phyloP scores from a whole-genome alignment of 2,113 vertebrate genomes.

The Otocyon megalotis region DNA sequence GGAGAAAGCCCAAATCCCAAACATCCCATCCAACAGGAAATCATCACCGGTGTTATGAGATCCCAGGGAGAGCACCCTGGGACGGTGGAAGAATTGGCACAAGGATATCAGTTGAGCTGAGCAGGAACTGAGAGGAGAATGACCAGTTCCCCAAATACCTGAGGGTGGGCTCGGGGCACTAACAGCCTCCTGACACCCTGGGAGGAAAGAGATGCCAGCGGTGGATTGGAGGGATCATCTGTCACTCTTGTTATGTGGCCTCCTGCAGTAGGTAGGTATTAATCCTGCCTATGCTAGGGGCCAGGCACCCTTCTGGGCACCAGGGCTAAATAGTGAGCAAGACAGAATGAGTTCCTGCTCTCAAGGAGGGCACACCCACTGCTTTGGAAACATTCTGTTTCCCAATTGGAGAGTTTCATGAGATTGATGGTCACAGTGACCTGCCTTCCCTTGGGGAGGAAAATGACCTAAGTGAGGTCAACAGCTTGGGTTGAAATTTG shows the following conservation, averaged over 20 bases:
- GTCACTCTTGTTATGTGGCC: not conserved
- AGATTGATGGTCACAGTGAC: not conserved
- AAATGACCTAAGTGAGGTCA: not conserved
- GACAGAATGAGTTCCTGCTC: not conserved
- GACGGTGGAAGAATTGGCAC: constrained; percentile 31
- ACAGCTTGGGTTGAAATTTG: not conserved
- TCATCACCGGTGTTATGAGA: constrained; percentile 61
- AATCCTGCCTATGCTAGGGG: too few species aligned
- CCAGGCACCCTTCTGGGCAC: not conserved
- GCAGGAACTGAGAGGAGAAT: not conserved
- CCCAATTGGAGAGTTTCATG: not conserved
- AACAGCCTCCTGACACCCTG: not conserved
- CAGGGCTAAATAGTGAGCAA: not conserved
- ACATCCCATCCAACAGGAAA: constrained; percentile 70
- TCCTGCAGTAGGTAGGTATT: not conserved
- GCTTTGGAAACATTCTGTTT: not conserved
- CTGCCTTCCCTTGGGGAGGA: not conserved
- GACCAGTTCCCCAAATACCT: not conserved
- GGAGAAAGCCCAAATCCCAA: constrained; percentile 56
- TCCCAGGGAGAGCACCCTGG: not conserved
- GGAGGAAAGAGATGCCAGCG: not conserved
- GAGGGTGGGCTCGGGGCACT: not conserved
- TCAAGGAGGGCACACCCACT: fast-evolving
- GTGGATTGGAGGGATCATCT: not conserved
- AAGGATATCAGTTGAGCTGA: not conserved